Percentiles rank a stretch among this genome's conserved stretches.
Evolutionary conservation across 2,797 vertebrate genomes (phyloP).

Genomic region (Artibeus jamaicensis): DNA sequence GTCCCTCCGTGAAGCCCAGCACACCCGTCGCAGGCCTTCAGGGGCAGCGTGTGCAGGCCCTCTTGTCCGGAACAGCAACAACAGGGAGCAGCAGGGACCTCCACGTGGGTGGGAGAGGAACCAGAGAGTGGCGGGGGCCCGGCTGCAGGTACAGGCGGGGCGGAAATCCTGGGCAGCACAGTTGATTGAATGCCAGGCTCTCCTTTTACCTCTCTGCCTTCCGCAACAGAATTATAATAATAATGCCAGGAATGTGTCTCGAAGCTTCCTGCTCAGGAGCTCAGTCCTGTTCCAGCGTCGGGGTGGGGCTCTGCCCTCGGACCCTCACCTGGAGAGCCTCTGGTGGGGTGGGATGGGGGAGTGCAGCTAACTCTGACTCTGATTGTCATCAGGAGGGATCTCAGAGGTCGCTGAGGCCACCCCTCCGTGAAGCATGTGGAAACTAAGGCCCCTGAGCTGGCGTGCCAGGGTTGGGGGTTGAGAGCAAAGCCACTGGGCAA

Average conservation of each 20-base stretch:
- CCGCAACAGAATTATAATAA: background rate
- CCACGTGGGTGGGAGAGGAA: background rate
- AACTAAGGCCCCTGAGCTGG: background rate
- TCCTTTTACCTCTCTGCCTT: background rate
- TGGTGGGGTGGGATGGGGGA: background rate
- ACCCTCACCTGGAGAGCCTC: background rate
- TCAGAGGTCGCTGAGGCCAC: background rate
- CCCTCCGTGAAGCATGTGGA: background rate
- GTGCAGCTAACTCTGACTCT: background rate
- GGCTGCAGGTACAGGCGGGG: background rate
- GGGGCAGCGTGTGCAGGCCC: background rate
- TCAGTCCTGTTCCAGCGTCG: background rate
- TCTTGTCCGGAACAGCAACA: background rate
- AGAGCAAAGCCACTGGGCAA: background rate
- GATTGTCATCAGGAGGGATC: background rate
- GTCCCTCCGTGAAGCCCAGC: background rate
- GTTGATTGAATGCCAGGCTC: background rate
- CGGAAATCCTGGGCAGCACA: background rate
- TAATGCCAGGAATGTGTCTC: background rate
- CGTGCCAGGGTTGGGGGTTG: background rate
- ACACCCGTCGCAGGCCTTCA: background rate
- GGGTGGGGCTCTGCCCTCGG: background rate
- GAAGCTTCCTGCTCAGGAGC: background rate
- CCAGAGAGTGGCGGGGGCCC: accelerated
- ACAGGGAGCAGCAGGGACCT: background rate